Evolutionary conservation across 2,888 invertebrate genomes (phyloP).

Genomic region (Drosophila paramelanica): DNA sequence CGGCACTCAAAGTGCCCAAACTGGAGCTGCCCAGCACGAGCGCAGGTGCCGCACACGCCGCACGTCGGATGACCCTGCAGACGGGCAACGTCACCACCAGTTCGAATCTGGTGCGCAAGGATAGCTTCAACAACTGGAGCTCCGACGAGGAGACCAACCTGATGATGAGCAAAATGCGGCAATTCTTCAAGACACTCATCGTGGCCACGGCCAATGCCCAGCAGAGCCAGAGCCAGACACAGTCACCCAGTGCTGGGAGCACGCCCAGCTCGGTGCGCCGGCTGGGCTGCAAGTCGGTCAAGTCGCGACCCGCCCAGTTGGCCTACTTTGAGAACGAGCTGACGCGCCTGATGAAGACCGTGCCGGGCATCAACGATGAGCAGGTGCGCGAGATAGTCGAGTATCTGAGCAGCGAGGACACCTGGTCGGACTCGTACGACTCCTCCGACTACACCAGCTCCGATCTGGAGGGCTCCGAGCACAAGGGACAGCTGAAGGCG

Average conservation of each 20-base stretch:
- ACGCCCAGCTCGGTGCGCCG: constrained; percentile 59
- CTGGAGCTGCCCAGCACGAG: constrained; percentile 58
- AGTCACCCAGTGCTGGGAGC: constrained; percentile 46
- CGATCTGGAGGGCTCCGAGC: constrained; percentile 89
- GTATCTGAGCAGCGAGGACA: constrained; percentile 95
- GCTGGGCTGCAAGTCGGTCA: constrained; percentile 54
- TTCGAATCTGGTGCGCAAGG: constrained; percentile 89
- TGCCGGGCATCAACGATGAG: constrained; percentile 95
- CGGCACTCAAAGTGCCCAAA: constrained; percentile 33
- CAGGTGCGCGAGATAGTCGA: constrained; percentile 96
- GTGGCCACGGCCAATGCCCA: constrained; percentile 87
- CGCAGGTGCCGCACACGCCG: constrained; percentile 15
- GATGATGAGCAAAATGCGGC: constrained; percentile 97
- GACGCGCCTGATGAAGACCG: constrained; percentile 96
- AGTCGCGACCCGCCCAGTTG: constrained; percentile 92
- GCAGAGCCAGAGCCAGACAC: constrained; percentile 79
- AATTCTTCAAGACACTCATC: constrained; percentile 96
- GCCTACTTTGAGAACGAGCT: constrained; percentile 95
- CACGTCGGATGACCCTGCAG: constrained; percentile 25
- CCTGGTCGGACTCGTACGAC: constrained; percentile 97
- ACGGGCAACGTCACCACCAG: constrained; percentile 82
- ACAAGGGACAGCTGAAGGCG: constrained; percentile 90
- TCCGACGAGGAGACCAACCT: constrained; percentile 97
- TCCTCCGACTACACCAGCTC: constrained; percentile 96
- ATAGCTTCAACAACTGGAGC: constrained; percentile 97